Evolutionary conservation across 2,113 vertebrate genomes (phyloP), one percentile per base, ranked within the genome.

Genomic region (Marmota flaviventris): DNA sequence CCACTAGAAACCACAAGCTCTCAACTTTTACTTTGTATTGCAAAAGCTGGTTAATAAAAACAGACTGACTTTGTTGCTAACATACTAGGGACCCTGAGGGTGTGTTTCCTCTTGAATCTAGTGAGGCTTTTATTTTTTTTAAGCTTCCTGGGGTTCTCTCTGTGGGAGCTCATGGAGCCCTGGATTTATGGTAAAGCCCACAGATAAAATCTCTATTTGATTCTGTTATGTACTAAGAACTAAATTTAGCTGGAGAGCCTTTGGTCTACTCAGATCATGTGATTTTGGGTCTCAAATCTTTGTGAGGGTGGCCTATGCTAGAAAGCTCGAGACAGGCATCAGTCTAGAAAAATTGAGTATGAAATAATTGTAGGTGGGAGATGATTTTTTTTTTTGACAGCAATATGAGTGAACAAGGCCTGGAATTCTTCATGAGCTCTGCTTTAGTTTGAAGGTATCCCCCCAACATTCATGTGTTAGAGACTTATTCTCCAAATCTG

Each of bases 171-270:
- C 83, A 32, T 6, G 51, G 73, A 72, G 16, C 29, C 56, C 72
- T 76, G 39, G 8, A 45, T 83, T 91, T 77, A 67, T 65, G 58
- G 18, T 78, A 32, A 48, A 17, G 24, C 42, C 18, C 32, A 61
- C 53, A 61, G 7, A 63, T 12, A 96, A 53, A 87, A 67, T 77
- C 61, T 63, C 34, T 85, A 29, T 89, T 86, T 92, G 72, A 81
- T 79, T 91, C 77, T 76, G 27, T 92, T 14, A 72, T n/a, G 22
- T 61, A 20, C 45, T 65, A 67, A 32, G 56, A 90, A n/a, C 56
- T 76, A 53, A 61, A 83, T 93, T 51, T 69, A 85, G 56, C 32
- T 82, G 61, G 51, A 81, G 24, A 70, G n/a, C 17, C 70, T 82
- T 83, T 53, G 29, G 37, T 58, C n/a, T 77, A 77, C 37, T 63